These are phyloP conservation scores for Napeogenes inachia DNA, from an alignment of 2,888 invertebrate species.

Conservation along the genomic window DNA sequence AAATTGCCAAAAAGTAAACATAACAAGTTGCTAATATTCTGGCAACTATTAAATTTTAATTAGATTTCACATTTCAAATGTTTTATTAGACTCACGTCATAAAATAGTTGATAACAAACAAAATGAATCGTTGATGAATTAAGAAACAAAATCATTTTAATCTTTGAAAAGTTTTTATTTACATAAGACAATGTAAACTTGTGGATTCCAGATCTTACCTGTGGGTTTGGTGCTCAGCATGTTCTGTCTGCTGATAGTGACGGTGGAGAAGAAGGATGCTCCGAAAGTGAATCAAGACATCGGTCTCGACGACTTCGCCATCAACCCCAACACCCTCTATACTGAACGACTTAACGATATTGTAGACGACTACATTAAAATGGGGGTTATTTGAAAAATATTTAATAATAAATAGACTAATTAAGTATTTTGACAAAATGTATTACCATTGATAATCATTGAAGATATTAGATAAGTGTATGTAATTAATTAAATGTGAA, in stretches of 20 bases:
- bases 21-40: too few species aligned
- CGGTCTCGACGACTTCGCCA: conserved; percentile 34
- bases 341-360: conserved; percentile 46
- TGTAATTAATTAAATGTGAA: neutral
- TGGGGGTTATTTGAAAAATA: conserved; percentile 21
- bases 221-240: conserved; percentile 28
- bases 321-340: conserved; percentile 41
- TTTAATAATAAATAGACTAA: too few species aligned
- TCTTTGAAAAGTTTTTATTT: neutral
- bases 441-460: neutral
- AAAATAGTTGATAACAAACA: too few species aligned
- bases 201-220: conserved; percentile 28
- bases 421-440: neutral
- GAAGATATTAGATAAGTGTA: too few species aligned
- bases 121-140: too few species aligned
- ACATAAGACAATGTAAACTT: neutral
- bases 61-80: too few species aligned
- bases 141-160: too few species aligned
- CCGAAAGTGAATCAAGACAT: conserved; percentile 29
- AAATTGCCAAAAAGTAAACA: neutral
- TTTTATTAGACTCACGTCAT: too few species aligned
- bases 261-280: conserved; percentile 29
- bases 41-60: too few species aligned
- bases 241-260: conserved; percentile 28
- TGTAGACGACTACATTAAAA: conserved; percentile 40